Conservation (phyloP, 2,888 invertebrate species). For the Eulithis prunata region DNA sequence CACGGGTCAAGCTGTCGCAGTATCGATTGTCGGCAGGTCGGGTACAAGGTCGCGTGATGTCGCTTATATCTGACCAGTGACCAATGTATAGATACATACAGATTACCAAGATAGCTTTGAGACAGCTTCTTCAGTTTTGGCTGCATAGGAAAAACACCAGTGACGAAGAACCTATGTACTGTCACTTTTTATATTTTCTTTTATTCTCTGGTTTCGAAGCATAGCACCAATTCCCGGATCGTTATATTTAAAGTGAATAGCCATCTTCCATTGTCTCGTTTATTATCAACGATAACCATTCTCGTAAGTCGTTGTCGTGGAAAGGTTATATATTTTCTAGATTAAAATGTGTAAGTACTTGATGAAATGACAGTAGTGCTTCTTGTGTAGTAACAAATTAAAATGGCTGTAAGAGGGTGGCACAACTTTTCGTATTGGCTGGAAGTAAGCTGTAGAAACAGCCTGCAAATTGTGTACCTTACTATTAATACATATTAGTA, state of each 20-base stretch:
- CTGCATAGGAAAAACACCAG: no score
- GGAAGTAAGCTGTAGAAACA: no score
- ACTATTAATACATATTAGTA: no score
- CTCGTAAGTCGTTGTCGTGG: not conserved
- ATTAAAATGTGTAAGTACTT: not conserved
- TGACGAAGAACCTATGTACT: no score
- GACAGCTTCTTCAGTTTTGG: not conserved
- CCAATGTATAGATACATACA: not conserved
- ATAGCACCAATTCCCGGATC: no score
- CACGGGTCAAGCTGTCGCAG: slow-evolving; percentile 47
- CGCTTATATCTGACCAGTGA: slow-evolving; percentile 33
- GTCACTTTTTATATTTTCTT: no score
- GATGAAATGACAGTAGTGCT: not conserved
- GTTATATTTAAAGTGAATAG: no score
- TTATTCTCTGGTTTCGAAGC: no score
- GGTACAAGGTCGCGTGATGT: slow-evolving; percentile 64
- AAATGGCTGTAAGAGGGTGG: no score
- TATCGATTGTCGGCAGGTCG: slow-evolving; percentile 63
- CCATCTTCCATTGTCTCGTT: not conserved
- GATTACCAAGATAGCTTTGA: not conserved
- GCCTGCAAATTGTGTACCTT: no score
- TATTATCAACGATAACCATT: not conserved
- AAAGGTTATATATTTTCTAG: not conserved
- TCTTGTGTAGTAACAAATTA: not conserved
- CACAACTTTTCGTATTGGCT: no score